These are phyloP conservation scores for Pandemis heparana DNA, from an alignment of 2,888 invertebrate species.

Conservation along the genomic window DNA sequence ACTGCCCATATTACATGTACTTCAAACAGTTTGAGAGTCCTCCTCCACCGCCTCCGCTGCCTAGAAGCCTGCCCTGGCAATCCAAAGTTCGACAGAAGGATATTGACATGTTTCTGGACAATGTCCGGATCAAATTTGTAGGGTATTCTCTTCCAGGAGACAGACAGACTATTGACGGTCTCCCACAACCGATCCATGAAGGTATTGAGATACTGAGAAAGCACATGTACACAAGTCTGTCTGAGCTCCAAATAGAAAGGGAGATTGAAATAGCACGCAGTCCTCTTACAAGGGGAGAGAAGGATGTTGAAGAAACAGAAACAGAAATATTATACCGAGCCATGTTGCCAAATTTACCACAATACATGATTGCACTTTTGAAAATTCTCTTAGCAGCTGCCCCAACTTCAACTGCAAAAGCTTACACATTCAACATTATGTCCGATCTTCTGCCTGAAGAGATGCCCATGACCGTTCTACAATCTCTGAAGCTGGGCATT, in stretches of 20 bases:
- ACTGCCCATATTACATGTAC: constrained; percentile 76
- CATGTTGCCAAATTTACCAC: constrained; percentile 98
- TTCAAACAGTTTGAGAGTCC: constrained; percentile 79
- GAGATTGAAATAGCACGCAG: constrained; percentile 97
- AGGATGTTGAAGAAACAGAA: constrained; percentile 91
- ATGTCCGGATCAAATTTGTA: constrained; percentile 97
- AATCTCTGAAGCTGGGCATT: constrained; percentile 97
- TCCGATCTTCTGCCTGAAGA: constrained; percentile 98
- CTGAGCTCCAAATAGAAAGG: constrained; percentile 95
- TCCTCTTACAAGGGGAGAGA: constrained; percentile 94
- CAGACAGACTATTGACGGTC: constrained; percentile 94
- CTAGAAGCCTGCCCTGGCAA: constrained; percentile 95
- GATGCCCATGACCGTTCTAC: constrained; percentile 98
- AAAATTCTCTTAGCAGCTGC: constrained; percentile 99
- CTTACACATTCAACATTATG: constrained; percentile 98
- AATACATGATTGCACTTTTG: constrained; percentile 98
- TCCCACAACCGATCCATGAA: constrained; percentile 98
- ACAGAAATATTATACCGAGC: constrained; percentile 96
- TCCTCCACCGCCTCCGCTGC: constrained; percentile 78
- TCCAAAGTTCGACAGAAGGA: constrained; percentile 98
- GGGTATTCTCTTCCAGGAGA: constrained; percentile 96
- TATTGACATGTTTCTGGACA: constrained; percentile 96
- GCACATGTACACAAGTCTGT: constrained; percentile 97
- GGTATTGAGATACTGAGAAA: constrained; percentile 96
- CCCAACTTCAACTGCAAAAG: constrained; percentile 99